phyloP scores from a whole-genome alignment of 1,140 invertebrate species.

The Teleopsis dalmanni region DNA sequence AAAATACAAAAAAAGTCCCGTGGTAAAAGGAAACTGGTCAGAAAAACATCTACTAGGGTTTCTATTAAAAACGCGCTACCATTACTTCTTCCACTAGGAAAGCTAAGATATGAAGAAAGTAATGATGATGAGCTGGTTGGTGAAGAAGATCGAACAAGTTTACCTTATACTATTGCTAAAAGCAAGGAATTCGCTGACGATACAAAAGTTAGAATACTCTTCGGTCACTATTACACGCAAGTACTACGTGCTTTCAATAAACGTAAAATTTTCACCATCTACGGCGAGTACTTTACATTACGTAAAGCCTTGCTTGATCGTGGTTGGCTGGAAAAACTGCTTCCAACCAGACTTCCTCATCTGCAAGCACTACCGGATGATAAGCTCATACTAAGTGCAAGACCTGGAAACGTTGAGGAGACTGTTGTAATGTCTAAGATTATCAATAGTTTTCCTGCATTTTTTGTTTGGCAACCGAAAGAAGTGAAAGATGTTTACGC shows the following conservation, averaged over 20 bases:
- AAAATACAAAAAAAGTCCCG: no score
- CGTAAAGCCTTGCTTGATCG: constrained; percentile 48
- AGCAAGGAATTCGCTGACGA: not conserved
- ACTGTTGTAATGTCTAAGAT: constrained; percentile 51
- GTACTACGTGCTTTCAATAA: constrained; percentile 41
- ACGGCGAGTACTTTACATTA: constrained; percentile 33
- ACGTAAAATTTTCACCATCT: constrained; percentile 35
- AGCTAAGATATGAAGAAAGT: no score
- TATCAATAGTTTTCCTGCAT: constrained; percentile 49
- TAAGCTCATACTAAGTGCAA: constrained; percentile 29
- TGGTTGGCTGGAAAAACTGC: constrained; percentile 57
- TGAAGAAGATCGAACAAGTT: no score
- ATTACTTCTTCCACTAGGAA: no score
- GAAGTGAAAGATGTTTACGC: constrained; percentile 29
- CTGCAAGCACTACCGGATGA: constrained; percentile 40
- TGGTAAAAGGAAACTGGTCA: no score
- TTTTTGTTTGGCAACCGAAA: constrained; percentile 52
- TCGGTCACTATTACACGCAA: constrained; percentile 26
- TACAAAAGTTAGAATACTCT: no score
- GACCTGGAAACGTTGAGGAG: constrained; percentile 34
- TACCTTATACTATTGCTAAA: not conserved
- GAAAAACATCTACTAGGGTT: no score
- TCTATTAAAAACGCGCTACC: no score
- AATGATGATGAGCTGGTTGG: no score
- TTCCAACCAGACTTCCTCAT: constrained; percentile 26